Evolutionary conservation across 2,113 vertebrate genomes (phyloP), one percentile per base, ranked within the genome.

Genomic region (Atrichornis clamosus): DNA sequence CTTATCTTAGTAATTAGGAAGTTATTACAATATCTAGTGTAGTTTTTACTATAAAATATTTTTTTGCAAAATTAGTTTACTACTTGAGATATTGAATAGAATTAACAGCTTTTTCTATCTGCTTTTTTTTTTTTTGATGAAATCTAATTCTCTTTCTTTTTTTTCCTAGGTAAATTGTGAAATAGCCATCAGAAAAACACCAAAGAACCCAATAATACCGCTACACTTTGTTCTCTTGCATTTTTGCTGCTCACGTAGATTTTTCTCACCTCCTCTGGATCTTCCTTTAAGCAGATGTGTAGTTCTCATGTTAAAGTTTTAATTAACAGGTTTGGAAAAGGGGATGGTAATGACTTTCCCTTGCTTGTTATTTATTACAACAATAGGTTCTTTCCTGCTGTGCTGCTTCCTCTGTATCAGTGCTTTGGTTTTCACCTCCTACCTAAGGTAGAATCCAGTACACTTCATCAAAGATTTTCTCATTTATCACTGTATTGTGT

Each of bases 391-490:
- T 74, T 85, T 81, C 55, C 75, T 60, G 44, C 17, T 74, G 24
- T 84, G 53, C 20, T 14, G 1, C 30, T 65, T 62, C 5, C 2
- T 37, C 33, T 0, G 0, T 37, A 17, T 42, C 44, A 67, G 10
- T 63, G 28, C 56, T 90, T 67, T 75, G 35, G 1, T 53, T 88
- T 88, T 92, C 32, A 79, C 6, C 7, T 87, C 42, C 39, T 42
- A 50, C 10, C 21, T 44, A 28, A 47, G 37, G 14, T 68, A 87
- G 60, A 77, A 49, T 11, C 22, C 24, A 46, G 17, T 55, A 49
- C 1, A 10, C 1, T 73, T 65, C 4, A 2, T 50, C 8, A 5
- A 80, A 80, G 24, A 72, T 72, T 59, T 41, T 47, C 32, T 50
- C 13, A 56, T 26, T 77, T 16, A 41, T 62, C 63, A 55, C 41